Conservation (phyloP, 2,888 invertebrate genomes). For the Leucoma salicis region DNA sequence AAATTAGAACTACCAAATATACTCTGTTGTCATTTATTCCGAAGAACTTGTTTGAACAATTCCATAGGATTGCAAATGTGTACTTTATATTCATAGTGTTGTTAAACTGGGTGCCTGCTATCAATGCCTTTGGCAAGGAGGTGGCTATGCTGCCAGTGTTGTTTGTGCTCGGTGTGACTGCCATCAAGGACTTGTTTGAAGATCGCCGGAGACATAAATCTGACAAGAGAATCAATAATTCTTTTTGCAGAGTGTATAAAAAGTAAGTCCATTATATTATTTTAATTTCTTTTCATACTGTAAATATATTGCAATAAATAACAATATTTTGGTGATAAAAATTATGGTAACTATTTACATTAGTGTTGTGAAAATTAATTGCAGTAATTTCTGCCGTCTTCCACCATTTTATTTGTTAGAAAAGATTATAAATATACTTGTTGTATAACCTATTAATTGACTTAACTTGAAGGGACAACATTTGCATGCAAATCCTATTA, state of each 20-base stretch:
- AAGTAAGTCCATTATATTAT: slow-evolving; percentile 87
- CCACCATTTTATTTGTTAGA: too few relatives aligned
- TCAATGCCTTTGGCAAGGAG: slow-evolving; percentile 97
- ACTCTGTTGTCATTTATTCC: slow-evolving; percentile 96
- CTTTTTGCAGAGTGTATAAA: slow-evolving; percentile 94
- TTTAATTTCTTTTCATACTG: too few relatives aligned
- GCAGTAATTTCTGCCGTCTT: too few relatives aligned
- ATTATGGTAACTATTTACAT: too few relatives aligned
- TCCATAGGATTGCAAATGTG: slow-evolving; percentile 98
- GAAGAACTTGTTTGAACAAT: slow-evolving; percentile 97
- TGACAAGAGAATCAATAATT: slow-evolving; percentile 96
- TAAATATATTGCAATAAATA: too few relatives aligned
- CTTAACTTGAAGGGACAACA: too few relatives aligned
- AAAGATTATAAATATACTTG: too few relatives aligned
- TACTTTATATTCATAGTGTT: slow-evolving; percentile 98
- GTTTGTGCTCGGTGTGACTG: slow-evolving; percentile 96
- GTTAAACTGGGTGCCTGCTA: slow-evolving; percentile 97
- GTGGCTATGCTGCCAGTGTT: slow-evolving; percentile 97
- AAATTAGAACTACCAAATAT: slow-evolving; percentile 97
- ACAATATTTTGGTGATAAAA: too few relatives aligned
- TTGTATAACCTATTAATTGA: too few relatives aligned
- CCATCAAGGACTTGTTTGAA: slow-evolving; percentile 97
- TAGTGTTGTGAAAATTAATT: too few relatives aligned
- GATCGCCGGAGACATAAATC: slow-evolving; percentile 94
- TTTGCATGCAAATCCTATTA: too few relatives aligned